Percentiles rank a stretch among this genome's conserved stretches.
These are phyloP conservation scores for Rhagonycha fulva DNA, from an alignment of 2,888 invertebrate species.

Conservation along the genomic window DNA sequence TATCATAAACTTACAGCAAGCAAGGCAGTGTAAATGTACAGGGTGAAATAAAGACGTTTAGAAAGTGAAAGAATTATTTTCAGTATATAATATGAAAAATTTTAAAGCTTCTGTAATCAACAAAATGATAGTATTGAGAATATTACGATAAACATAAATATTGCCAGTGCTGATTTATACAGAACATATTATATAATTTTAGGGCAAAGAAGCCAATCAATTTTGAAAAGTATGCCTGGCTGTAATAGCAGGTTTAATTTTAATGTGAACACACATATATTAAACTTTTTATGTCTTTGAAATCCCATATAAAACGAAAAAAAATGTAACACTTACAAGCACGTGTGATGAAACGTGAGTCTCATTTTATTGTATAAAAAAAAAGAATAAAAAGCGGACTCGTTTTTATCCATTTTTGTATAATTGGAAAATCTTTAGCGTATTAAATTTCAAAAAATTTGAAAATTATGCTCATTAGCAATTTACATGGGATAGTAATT, in stretches of 20 bases:
- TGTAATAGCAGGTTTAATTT: not conserved
- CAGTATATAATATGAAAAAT: not conserved
- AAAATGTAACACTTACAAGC: conserved; percentile 13
- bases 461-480: not conserved
- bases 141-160: not conserved
- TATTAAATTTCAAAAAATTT: not conserved
- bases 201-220: not conserved
- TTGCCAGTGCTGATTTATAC: not conserved
- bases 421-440: not conserved
- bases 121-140: not conserved
- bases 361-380: not conserved
- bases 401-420: not conserved
- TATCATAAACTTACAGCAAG: too few relatives aligned
- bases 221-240: not conserved
- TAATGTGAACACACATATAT: not conserved
- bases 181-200: not conserved
- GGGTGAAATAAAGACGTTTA: not conserved
- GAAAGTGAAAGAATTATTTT: not conserved
- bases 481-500: not conserved
- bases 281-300: conserved; percentile 6
- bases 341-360: conserved; percentile 17
- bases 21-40: too few relatives aligned
- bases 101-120: not conserved
- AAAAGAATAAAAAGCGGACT: not conserved
- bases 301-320: conserved; percentile 8